Conservation (phyloP, 2,797 vertebrate genomes). For the Rhabdomys pumilio region DNA sequence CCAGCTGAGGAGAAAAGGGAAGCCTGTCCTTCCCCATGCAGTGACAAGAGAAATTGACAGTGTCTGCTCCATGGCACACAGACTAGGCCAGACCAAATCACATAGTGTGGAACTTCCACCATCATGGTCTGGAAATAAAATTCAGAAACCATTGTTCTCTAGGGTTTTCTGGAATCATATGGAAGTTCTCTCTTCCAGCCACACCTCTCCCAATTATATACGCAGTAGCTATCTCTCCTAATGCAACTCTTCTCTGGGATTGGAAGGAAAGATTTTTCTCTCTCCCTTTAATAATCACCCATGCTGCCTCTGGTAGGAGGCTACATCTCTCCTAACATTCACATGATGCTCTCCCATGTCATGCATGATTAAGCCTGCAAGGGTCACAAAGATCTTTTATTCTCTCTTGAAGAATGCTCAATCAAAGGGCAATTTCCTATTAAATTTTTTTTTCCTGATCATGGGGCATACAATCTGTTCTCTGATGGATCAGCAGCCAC, state of each 20-base stretch:
- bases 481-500: background rate
- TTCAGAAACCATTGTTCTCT: background rate
- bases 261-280: background rate
- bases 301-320: background rate
- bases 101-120: background rate
- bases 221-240: background rate
- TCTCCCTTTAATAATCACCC: background rate
- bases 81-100: background rate
- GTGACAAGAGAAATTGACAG: background rate
- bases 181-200: background rate
- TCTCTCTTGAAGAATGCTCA: background rate
- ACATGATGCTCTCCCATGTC: background rate
- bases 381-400: background rate
- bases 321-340: background rate
- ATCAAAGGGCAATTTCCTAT: background rate
- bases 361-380: no score
- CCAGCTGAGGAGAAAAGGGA: background rate
- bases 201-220: no score
- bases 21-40: background rate
- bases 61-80: background rate
- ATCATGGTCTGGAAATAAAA: background rate
- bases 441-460: background rate
- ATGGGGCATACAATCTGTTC: fast-evolving
- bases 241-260: background rate
- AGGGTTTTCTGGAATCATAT: no score